phyloP scores from a whole-genome alignment of 2,113 vertebrate genomes.

The Gymnogyps californianus region DNA sequence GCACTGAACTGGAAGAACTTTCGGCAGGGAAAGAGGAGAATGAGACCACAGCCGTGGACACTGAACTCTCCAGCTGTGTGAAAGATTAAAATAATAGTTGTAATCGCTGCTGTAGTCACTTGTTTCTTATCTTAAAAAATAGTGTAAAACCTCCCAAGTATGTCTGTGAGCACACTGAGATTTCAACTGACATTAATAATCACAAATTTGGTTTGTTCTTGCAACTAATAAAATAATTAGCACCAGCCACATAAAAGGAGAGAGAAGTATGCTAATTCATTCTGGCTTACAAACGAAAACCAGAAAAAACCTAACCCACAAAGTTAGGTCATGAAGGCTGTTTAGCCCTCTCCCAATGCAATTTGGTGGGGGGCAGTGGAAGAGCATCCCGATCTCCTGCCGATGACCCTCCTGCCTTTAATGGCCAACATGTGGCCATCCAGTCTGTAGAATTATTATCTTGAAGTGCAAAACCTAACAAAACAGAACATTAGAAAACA shows the following conservation, averaged over 20 bases:
- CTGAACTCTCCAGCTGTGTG: conserved; percentile 1
- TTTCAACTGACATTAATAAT: background rate
- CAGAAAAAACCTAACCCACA: background rate
- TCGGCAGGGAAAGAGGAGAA: background rate
- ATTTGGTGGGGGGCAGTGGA: background rate
- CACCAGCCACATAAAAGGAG: background rate
- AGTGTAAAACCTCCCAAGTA: background rate
- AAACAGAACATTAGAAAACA: background rate
- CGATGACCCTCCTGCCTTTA: background rate
- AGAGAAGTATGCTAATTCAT: background rate
- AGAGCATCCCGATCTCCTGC: background rate
- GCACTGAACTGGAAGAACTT: conserved; percentile 20
- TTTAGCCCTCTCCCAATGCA: background rate
- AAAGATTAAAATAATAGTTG: background rate
- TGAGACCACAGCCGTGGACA: background rate
- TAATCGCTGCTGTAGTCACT: background rate
- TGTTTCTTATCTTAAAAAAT: background rate
- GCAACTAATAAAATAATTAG: background rate
- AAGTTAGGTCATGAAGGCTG: background rate
- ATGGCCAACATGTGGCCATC: background rate
- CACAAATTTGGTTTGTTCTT: background rate
- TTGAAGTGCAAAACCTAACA: background rate
- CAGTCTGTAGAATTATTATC: background rate
- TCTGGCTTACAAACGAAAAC: background rate
- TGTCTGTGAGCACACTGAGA: background rate